Conservation (phyloP, 2,888 invertebrate species). For the Dichetophora obliterata region DNA sequence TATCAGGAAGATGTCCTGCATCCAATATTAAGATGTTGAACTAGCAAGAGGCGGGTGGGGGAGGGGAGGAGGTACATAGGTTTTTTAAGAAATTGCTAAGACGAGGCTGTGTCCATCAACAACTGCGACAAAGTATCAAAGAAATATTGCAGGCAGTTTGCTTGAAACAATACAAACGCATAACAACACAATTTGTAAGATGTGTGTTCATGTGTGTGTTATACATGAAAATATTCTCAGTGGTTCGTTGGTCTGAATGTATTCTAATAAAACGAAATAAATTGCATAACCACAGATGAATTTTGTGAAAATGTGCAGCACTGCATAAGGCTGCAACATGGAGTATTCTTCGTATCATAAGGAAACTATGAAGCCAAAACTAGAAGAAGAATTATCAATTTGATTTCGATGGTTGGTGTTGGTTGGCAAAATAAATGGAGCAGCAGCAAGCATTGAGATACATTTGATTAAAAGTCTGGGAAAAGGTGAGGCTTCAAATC, state of each 20-base stretch:
- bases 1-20: constrained; percentile 3
- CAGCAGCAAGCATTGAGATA: no score
- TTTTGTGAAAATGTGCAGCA: constrained; percentile 27
- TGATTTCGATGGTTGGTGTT: neutral
- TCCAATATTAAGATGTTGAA: neutral
- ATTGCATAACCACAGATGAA: constrained; percentile 39
- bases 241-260: neutral
- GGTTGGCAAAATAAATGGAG: no score
- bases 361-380: constrained; percentile 17
- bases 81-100: constrained; percentile 30
- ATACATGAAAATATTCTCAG: constrained; percentile 16
- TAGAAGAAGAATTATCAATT: constrained; percentile 19
- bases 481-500: no score
- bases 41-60: neutral
- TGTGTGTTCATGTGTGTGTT: neutral
- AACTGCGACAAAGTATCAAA: constrained; percentile 36
- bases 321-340: constrained; percentile 8
- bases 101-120: constrained; percentile 28
- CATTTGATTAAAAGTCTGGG: no score
- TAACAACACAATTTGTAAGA: neutral
- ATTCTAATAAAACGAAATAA: constrained; percentile 35
- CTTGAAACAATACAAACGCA: neutral
- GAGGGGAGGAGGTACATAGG: neutral
- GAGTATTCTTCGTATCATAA: neutral
- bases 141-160: constrained; percentile 1